Evolutionary conservation across 2,888 invertebrate species (phyloP).

Genomic region (Ypsolopha scabrella): DNA sequence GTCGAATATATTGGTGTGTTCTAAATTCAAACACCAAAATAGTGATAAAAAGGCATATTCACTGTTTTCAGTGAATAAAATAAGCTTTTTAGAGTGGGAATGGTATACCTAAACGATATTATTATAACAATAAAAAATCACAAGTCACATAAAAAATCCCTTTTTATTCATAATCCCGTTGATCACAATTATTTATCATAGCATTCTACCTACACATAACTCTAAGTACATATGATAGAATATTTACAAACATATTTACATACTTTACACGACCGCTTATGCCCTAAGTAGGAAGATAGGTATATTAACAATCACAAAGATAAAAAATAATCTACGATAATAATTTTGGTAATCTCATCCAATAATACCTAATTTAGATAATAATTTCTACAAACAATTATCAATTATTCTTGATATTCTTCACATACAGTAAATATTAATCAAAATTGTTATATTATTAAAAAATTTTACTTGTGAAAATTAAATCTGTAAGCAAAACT

Average conservation of each 20-base stretch:
- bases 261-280: conserved; percentile 1
- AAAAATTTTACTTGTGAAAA: not conserved
- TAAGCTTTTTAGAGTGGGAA: too few species aligned
- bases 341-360: not conserved
- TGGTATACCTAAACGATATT: too few species aligned
- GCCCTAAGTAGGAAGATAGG: not conserved
- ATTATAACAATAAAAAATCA: not conserved
- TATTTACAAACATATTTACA: conserved; percentile 2
- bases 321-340: not conserved
- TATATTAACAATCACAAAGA: not conserved
- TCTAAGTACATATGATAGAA: not conserved
- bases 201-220: not conserved
- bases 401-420: not conserved
- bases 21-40: too few species aligned
- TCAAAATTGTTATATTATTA: not conserved
- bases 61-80: too few species aligned
- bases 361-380: not conserved
- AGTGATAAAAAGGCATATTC: too few species aligned
- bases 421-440: too few species aligned
- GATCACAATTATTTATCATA: not conserved
- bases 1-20: too few species aligned
- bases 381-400: not conserved
- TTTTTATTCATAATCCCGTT: not conserved
- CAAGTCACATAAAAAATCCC: not conserved
- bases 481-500: not conserved